A percentile compares a stretch with the other conserved stretches of the same genome.
phyloP scores from a whole-genome alignment of 1,140 invertebrate species.

The Drosophila kanapiae region DNA sequence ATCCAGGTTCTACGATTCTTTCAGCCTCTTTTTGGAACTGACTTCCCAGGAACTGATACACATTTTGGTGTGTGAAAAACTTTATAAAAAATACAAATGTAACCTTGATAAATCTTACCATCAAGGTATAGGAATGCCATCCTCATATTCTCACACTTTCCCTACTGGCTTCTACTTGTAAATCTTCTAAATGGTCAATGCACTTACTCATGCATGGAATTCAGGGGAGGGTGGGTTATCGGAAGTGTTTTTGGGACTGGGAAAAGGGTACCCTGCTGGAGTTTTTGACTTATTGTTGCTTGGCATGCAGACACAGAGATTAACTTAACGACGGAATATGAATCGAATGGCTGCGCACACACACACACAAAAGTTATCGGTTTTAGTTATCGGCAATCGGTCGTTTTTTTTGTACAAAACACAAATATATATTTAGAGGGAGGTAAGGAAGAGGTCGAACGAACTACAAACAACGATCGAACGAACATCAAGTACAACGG shows the following conservation, averaged over 20 bases:
- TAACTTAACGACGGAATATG: constrained; percentile 27
- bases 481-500: constrained; percentile 34
- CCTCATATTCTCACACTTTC: constrained; percentile 9
- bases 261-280: constrained; percentile 18
- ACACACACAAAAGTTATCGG: constrained; percentile 29
- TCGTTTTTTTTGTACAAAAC: constrained; percentile 29
- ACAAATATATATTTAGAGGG: background rate
- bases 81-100: too few relatives aligned
- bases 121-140: constrained; percentile 4
- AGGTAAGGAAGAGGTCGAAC: background rate
- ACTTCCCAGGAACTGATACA: too few relatives aligned
- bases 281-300: constrained; percentile 1
- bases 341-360: constrained; percentile 36
- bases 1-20: background rate
- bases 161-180: constrained; percentile 3
- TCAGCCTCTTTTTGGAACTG: background rate
- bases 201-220: constrained; percentile 25
- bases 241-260: constrained; percentile 13
- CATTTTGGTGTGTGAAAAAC: too few relatives aligned
- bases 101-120: background rate
- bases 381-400: constrained; percentile 41
- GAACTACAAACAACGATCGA: constrained; percentile 30
- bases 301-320: constrained; percentile 48
- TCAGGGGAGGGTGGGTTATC: background rate
- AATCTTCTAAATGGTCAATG: constrained; percentile 21